Evolutionary conservation across 1,140 invertebrate genomes (phyloP).

Genomic region (Drosophila malerkotliana): DNA sequence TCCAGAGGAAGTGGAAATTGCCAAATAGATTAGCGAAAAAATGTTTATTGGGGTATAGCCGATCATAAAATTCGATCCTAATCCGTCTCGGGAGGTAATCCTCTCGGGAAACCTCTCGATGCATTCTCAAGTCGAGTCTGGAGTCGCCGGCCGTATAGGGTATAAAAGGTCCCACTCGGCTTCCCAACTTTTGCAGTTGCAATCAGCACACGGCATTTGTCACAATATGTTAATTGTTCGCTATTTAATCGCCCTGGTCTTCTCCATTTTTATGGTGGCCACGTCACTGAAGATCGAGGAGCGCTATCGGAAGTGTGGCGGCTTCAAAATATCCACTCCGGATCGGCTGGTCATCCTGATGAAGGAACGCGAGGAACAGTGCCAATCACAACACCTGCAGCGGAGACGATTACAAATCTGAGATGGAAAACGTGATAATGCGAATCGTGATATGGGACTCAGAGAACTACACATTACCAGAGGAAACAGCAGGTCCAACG

Average conservation of each 20-base stretch:
- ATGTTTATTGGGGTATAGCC: conserved; percentile 43
- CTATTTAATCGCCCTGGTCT: conserved; percentile 69
- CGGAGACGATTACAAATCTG: conserved; percentile 35
- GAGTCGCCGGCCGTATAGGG: not conserved
- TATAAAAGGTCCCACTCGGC: conserved; percentile 52
- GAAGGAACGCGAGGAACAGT: conserved; percentile 23
- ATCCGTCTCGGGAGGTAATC: conserved; percentile 7
- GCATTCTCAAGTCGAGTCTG: too few relatives aligned
- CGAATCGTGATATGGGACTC: conserved; percentile 19
- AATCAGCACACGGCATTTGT: conserved; percentile 17
- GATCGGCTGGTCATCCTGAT: conserved; percentile 66
- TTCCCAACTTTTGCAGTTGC: conserved; percentile 29
- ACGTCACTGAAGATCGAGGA: conserved; percentile 63
- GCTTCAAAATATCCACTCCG: conserved; percentile 70
- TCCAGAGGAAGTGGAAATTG: conserved; percentile 71
- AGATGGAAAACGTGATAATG: conserved; percentile 5
- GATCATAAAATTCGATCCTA: conserved; percentile 37
- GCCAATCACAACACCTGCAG: conserved; percentile 24
- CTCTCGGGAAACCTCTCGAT: not conserved
- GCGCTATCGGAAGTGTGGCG: conserved; percentile 31
- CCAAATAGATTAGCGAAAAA: conserved; percentile 58
- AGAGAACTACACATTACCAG: not conserved
- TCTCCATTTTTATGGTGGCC: conserved; percentile 73
- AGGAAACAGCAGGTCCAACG: not conserved
- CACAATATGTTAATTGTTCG: conserved; percentile 64